A percentile compares a stretch with the other conserved stretches of the same genome.
phyloP scores from a whole-genome alignment of 2,888 invertebrate genomes.

The Lasioglossum morio region DNA sequence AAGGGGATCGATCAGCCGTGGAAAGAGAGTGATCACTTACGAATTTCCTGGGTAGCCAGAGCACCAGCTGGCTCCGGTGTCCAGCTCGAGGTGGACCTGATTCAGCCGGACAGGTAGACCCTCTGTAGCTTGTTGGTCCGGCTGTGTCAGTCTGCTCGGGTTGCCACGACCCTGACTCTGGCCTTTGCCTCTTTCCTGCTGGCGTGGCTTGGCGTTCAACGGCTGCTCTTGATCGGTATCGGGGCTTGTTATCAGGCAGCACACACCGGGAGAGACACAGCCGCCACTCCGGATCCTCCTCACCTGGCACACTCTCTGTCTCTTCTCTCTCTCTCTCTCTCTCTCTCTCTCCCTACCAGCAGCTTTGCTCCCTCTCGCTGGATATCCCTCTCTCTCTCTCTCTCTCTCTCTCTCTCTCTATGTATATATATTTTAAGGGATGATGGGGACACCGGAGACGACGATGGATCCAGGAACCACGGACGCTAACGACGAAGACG shows the following conservation, averaged over 20 bases:
- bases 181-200: not conserved
- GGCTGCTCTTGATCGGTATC: constrained; percentile 9
- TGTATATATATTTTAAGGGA: not conserved
- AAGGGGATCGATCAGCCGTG: not conserved
- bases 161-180: not conserved
- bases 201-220: constrained; percentile 8
- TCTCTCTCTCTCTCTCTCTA: not conserved
- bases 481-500: constrained; percentile 20
- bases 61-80: constrained; percentile 45
- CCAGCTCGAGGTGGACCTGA: constrained; percentile 43
- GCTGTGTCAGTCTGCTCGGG: not conserved
- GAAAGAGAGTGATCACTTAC: constrained; percentile 54
- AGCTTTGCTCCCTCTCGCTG: not conserved
- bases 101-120: constrained; percentile 1
- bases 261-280: not conserved
- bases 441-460: not conserved
- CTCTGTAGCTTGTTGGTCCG: not conserved
- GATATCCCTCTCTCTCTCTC: not conserved
- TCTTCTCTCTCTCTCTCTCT: too few relatives aligned
- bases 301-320: not conserved
- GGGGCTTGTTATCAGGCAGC: not conserved
- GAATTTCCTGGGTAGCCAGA: constrained; percentile 45
- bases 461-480: not conserved
- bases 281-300: not conserved
- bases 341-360: not conserved